Percentiles rank a stretch among this genome's conserved stretches.
Conservation (phyloP, 2,888 invertebrate species). For the Hyppa rectilinea region DNA sequence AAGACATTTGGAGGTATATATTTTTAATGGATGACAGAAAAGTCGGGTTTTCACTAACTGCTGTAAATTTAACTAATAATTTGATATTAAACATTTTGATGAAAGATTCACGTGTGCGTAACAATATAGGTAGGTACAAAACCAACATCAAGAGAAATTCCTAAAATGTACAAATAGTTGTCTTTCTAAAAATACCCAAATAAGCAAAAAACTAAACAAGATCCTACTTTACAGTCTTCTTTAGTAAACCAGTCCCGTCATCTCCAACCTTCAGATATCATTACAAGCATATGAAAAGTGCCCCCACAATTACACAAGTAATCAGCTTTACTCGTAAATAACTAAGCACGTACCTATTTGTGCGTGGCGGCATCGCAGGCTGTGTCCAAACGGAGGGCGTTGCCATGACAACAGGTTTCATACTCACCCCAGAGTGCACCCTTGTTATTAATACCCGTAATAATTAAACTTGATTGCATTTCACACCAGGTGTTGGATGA, state of each 20-base stretch:
- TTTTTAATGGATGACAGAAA: background rate
- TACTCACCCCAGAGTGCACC: constrained; percentile 85
- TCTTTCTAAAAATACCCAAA: background rate
- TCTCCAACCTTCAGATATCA: constrained; percentile 49
- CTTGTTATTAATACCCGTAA: constrained; percentile 90
- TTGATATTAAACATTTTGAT: background rate
- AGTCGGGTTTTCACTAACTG: background rate
- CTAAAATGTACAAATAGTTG: background rate
- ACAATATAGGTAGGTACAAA: too few species aligned
- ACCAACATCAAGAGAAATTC: background rate
- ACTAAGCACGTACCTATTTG: constrained; percentile 81
- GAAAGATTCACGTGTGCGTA: too few species aligned
- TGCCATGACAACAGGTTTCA: constrained; percentile 85
- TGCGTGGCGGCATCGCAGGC: constrained; percentile 82
- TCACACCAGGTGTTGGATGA: constrained; percentile 90
- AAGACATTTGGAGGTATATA: too few species aligned
- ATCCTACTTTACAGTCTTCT: constrained; percentile 13
- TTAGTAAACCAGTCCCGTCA: constrained; percentile 28
- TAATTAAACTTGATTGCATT: constrained; percentile 91
- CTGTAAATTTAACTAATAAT: background rate
- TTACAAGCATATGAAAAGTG: constrained; percentile 64
- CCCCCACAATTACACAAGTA: constrained; percentile 84
- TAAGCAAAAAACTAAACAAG: background rate
- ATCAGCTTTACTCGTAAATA: constrained; percentile 88
- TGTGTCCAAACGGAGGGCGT: constrained; percentile 85